Evolutionary conservation across 1,140 invertebrate genomes (phyloP).

Genomic region (Globodera rostochiensis): DNA sequence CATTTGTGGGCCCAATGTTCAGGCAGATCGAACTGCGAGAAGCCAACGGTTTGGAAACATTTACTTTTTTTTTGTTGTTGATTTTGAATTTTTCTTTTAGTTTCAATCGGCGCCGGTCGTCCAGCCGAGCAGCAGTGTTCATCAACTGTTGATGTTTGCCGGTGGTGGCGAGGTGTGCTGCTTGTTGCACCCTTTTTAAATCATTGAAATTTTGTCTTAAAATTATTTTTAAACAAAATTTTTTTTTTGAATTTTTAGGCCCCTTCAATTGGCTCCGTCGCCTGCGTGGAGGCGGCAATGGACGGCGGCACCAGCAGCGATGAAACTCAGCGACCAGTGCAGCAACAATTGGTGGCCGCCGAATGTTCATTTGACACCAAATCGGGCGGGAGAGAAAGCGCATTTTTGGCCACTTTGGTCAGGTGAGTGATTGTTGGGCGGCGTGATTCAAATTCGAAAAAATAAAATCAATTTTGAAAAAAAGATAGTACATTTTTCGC

Average conservation of each 20-base stretch:
- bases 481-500: no score
- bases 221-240: no score
- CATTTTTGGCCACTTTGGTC: not conserved
- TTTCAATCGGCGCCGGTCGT: not conserved
- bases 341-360: not conserved
- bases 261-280: not conserved
- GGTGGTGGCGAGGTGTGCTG: not conserved
- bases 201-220: not conserved
- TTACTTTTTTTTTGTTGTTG: not conserved
- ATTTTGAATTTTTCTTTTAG: not conserved
- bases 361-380: not conserved
- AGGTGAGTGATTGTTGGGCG: not conserved
- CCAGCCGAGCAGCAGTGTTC: not conserved
- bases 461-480: no score
- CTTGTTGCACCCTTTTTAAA: not conserved
- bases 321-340: not conserved
- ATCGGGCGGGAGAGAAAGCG: not conserved
- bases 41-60: not conserved
- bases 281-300: not conserved
- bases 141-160: conserved; percentile 12
- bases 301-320: not conserved
- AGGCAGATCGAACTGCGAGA: not conserved
- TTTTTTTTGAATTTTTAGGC: not conserved
- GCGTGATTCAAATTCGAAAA: no score
- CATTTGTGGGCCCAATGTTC: conserved; percentile 12